Evolutionary conservation across 2,888 invertebrate species (phyloP).

Genomic region (Tenthredo livida): DNA sequence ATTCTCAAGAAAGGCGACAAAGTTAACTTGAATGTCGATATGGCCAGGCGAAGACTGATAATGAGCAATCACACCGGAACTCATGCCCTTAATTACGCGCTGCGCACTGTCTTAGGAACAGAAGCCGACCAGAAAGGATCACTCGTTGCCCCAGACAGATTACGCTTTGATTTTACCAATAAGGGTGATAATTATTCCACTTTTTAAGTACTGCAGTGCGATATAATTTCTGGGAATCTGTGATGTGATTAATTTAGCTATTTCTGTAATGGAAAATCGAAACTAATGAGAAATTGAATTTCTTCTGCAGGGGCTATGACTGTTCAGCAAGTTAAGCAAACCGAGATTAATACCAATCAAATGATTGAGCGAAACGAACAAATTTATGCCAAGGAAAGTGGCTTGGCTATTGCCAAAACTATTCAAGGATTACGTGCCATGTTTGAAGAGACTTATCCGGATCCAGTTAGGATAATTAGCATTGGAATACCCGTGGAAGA

Average conservation of each 20-base stretch:
- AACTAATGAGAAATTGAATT: conserved; percentile 50
- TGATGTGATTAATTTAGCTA: not conserved
- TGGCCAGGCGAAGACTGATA: conserved; percentile 90
- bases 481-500: conserved; percentile 96
- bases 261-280: not conserved
- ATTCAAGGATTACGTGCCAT: conserved; percentile 97
- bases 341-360: conserved; percentile 89
- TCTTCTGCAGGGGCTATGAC: conserved; percentile 87
- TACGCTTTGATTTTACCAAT: conserved; percentile 98
- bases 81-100: conserved; percentile 96
- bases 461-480: conserved; percentile 96
- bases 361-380: conserved; percentile 87
- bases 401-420: conserved; percentile 91
- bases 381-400: conserved; percentile 94
- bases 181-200: conserved; percentile 80
- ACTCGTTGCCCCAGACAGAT: conserved; percentile 96
- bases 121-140: conserved; percentile 98
- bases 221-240: not conserved
- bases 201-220: not conserved
- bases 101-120: conserved; percentile 93
- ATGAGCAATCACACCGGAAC: conserved; percentile 99
- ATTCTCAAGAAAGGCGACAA: conserved; percentile 91
- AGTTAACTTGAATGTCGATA: conserved; percentile 90
- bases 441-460: conserved; percentile 99
- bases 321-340: conserved; percentile 90